Base-by-base conservation (phyloP, 2,113 vertebrate genomes). In the Nanorana parkeri region DNA sequence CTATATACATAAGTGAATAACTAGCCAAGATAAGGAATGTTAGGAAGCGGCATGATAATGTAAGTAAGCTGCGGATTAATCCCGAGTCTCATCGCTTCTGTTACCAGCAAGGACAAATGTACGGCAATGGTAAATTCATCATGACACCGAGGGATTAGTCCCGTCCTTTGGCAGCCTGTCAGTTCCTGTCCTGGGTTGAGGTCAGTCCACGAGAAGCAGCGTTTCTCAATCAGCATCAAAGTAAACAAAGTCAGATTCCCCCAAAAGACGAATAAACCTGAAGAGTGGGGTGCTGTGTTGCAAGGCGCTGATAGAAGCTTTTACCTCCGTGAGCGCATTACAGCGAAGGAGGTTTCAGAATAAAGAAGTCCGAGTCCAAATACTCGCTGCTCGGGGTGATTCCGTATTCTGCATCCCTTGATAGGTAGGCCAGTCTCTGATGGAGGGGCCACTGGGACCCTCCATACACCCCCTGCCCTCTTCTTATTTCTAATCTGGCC, bases 161-260 rank as follows among this genome's bases (percentile, higher is more conserved):
- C 69, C 69, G 52, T 56, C 26, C 52, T 56, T 73, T 73, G 69
- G 69, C 69, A 73, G 69, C 52, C 55, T 73, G 69, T 73, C 69
- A 73, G 3, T 16, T 8, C 47, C 15, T 20, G 7, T 17, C 20
- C 19, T n/a, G 68, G 68, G n/a, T 17, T 19, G 41, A 8, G n/a
- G 24, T 10, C 17, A 24, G 47, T 52, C 68, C 41, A 47, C 21
- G 17, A 21, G 24, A 24, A n/a, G 51, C 19, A 17, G 17, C 67
- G 16, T 51, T n/a, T 60, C n/a, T 2, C 19, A n/a, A 60, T 60
- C 15, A 24, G 67, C 67, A 51, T 13, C 52, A 24, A 52, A 51
- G 51, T 55, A 17, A 55, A 55, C 23, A 55, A 28, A 55, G 8
- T 47, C 6, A 69, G 17, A 3, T 55, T 72, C 68, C 24, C 47